Base-by-base conservation (phyloP, 2,797 vertebrate genomes). In the Cossypha caffra region DNA sequence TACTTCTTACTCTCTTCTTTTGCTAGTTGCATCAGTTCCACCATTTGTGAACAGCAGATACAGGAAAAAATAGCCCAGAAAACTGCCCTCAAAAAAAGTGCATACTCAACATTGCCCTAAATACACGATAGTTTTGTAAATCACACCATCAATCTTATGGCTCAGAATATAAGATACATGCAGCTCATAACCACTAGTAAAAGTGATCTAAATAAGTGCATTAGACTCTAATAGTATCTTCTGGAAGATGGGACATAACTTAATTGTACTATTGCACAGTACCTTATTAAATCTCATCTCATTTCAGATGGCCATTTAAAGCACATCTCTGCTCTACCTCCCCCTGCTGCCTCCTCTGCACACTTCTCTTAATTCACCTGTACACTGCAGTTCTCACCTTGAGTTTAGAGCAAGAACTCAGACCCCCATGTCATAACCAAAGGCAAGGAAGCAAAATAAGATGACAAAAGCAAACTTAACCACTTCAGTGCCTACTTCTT, bases 251-350 rank as follows among this genome's bases (percentile, higher is more conserved):
- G 15, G 35, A 45, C 11, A 26, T 54, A 74, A 93, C 33, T 87
- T 33, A 89, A 90, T 64, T 11, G 9, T 45, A 51, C 5, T 11
- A 0, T 64, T 95, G 75, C 38, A 80, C 8, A 45, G 19, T 35
- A 59, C 29, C 84, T 86, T 80, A 82, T 89, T 92, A 87, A 96
- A 87, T 38, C 48, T 59, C 48, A 89, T 82, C 55, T 73, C 63
- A 89, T 42, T 91, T 63, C 63, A 85, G 33, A 16, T 16, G 66
- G 40, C 28, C 47, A 63, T 79, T 92, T 75, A 89, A 89, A 76
- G 59, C 29, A 79, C 1, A 3, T 37, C 59, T 31, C 23, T 40
- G n/a, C 18, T 74, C 52, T 71, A 48, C 38, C 35, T 92, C n/a
- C 59, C 48, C 67, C 79, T 13, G 0, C 78, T 90, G 67, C n/a